Evolutionary conservation across 2,113 vertebrate species (phyloP), one percentile per base, ranked within the genome.

Genomic region (Pachycephala philippinensis): DNA sequence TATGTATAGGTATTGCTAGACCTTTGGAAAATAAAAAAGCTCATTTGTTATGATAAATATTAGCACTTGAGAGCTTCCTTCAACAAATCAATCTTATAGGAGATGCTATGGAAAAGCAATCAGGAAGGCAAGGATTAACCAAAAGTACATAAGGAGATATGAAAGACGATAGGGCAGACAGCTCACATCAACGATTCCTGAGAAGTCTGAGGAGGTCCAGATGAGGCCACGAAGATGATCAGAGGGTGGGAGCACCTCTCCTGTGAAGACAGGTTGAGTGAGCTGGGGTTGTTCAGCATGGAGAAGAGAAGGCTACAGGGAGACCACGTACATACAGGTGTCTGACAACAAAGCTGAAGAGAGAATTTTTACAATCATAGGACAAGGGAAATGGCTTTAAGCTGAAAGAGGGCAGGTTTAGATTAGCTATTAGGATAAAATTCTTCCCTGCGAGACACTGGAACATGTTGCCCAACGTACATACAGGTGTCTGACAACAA

Each of bases 191-290:
- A 39, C 8, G 9, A 35, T n/a, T 47, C 17, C 65, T 81, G 35
- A 87, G 42, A 77, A 47, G 14, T 9, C 26, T 28, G 30, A 42
- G 26, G 10, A 15, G 27, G 40, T 35, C 30, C 26, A 24, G 66
- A 53, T 1, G 1, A 60, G 33, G 24, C 21, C 9, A 3, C 1
- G 2, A 28, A 52, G 37, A 20, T 33, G 26, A 47, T 28, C 10
- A 60, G 40, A 53, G 22, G 15, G 7, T n/a, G 17, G 31, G 13
- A 59, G 15, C 11, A 52, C 10, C 15, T 66, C 30, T 78, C 30
- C 30, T 40, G 1, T 40, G 24, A 47, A 40, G 12, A 31, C 21
- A 27, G 18, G 24, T 53, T 60, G 21, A 27, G 21, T 0, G 1
- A 53, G 28, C 12, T 59, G 20, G 37, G 10, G 4, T 45, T 53